Evolutionary conservation across 2,113 vertebrate genomes (phyloP), one percentile per base, ranked within the genome.

Genomic region (Phoenicopterus ruber): DNA sequence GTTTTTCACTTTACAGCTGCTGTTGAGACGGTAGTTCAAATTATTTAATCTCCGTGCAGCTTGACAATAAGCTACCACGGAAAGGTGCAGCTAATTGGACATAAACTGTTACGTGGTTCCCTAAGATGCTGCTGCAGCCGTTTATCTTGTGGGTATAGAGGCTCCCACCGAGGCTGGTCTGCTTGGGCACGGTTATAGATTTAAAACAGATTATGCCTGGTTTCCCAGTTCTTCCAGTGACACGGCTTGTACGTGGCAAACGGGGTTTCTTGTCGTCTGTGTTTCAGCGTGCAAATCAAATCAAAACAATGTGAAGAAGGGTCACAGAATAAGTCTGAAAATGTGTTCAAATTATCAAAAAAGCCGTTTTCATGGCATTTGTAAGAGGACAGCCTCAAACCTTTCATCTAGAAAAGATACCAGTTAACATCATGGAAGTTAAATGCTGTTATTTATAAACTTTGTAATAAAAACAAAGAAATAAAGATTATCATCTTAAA

Each of bases 181-280:
- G 40, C 42, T 46, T 42, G 40, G 52, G 25, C 82, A 80, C 0
- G 0, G 25, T 26, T 78, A 17, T 0, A 52, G n/a, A 13, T 40
- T 42, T 49, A 65, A 93, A 80, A 34, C 11, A 47, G 34, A 22
- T 29, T 26, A 31, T 34, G 8, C n/a, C 55, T 44, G 9, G 8
- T 28, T n/a, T 67, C 70, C 72, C 5, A 1, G 13, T 22, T 47
- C 31, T 62, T 87, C 44, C 44, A 72, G 34, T 8, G n/a, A 40
- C 54, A 34, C 46, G n/a, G 50, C 32, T 70, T 21, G 26, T 31
- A 55, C 0, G 0, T 46, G 78, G 70, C 44, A 77, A 90, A 57
- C 29, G 18, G 20, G 11, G 17, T 57, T 82, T 72, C 65, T 71
- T 58, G 31, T 58, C 10, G 5, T 40, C 80, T 86, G 22, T 66